Conservation (phyloP, 2,797 vertebrate species). For the Enteromius radiatus region DNA sequence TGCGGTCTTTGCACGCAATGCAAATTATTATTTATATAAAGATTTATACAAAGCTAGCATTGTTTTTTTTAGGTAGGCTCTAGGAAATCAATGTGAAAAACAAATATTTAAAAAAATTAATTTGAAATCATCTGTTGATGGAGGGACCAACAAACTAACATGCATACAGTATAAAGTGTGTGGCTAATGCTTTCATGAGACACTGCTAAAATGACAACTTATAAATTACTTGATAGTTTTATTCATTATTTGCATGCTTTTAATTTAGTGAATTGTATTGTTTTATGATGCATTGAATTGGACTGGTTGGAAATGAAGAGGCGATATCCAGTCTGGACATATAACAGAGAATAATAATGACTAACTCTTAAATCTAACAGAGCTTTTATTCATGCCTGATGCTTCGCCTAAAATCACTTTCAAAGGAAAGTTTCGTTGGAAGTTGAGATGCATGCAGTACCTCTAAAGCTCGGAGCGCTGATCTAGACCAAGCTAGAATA, state of each 20-base stretch:
- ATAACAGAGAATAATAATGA: not conserved
- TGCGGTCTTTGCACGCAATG: not conserved
- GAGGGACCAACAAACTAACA: constrained; percentile 2
- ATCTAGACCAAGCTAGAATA: not conserved
- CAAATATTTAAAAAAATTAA: not conserved
- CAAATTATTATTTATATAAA: constrained; percentile 12
- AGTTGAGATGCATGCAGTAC: constrained; percentile 44
- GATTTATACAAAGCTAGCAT: not conserved
- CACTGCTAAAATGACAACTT: constrained; percentile 3
- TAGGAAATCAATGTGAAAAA: not conserved
- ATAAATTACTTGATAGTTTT: constrained; percentile 3
- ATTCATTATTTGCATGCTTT: constrained; percentile 34
- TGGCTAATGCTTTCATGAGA: constrained; percentile 4
- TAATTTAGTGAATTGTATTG: constrained; percentile 38
- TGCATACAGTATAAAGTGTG: not conserved
- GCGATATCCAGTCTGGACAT: not conserved
- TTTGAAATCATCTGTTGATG: not conserved
- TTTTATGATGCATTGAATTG: constrained; percentile 20
- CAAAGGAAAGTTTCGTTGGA: not conserved
- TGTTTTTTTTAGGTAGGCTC: not conserved
- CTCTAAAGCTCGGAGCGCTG: constrained; percentile 25
- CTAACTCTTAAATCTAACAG: constrained; percentile 18
- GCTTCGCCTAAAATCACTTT: constrained; percentile 24
- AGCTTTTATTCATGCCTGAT: constrained; percentile 22
- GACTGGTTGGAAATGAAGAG: constrained; percentile 11